Conservation (phyloP, 1,140 invertebrate species). For the Grapholita molesta region DNA sequence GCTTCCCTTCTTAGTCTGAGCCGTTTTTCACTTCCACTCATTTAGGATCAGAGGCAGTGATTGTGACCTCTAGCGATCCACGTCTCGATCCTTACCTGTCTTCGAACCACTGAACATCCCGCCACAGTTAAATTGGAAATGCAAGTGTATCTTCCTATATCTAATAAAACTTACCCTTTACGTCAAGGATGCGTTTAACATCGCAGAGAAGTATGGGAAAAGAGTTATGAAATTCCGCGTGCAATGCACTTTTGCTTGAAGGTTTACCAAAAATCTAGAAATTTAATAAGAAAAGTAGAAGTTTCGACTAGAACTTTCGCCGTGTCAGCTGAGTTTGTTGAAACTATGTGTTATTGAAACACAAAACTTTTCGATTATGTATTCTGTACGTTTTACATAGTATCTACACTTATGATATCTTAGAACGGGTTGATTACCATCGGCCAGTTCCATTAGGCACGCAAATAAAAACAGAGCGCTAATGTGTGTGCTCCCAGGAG, state of each 20-base stretch:
- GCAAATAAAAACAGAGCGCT: slow-evolving; percentile 19
- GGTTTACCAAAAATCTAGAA: slow-evolving; percentile 2
- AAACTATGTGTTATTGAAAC: slow-evolving; percentile 5
- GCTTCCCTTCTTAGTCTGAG: slow-evolving; percentile 34
- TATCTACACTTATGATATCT: neutral
- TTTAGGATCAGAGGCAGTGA: slow-evolving; percentile 14
- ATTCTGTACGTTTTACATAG: neutral
- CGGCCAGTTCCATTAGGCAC: slow-evolving; percentile 25
- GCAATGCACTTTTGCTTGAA: neutral
- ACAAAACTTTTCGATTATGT: neutral
- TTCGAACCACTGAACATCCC: slow-evolving; percentile 1
- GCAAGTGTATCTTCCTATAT: neutral
- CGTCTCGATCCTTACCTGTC: slow-evolving; percentile 1
- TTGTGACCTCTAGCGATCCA: slow-evolving; percentile 10
- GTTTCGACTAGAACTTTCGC: neutral
- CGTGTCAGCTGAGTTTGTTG: slow-evolving; percentile 12
- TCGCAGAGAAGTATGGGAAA: neutral
- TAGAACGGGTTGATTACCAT: neutral
- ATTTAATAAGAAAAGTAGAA: slow-evolving; percentile 14
- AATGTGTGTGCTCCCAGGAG: slow-evolving; percentile 15
- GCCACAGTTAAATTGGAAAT: neutral
- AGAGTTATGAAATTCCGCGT: slow-evolving; percentile 8
- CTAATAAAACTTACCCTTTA: neutral
- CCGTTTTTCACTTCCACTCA: slow-evolving; percentile 15
- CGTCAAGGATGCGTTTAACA: neutral